Evolutionary conservation across 1,140 invertebrate species (phyloP), one percentile per base, ranked within the genome.

Genomic region (Drosophila truncata): DNA sequence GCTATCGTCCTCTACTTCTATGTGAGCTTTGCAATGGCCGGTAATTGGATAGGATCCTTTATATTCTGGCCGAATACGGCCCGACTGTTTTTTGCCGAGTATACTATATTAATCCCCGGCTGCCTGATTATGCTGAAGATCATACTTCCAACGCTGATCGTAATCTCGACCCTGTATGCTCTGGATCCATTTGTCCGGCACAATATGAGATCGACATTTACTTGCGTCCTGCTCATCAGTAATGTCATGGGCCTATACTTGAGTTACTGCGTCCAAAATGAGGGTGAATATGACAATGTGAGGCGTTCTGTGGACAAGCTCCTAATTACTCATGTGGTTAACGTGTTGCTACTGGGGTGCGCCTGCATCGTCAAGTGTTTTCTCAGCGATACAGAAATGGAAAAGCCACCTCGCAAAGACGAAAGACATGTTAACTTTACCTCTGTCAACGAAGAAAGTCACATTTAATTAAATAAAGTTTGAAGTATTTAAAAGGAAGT

Each of bases 11-110:
- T 97, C 63, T 97, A 97, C 64, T 96, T 97, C 42, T 94, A 97
- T 58, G 87, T 96, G 66, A 96, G 97, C 23, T 99, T 99, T 92
- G 99, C 99, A 93, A 98, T 98, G 11, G 98, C 97, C 18, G 98
- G 98, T 25, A 99, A 99, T 92, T 97, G 99, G 92, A 97, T 98
- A 9, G 98, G 11, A 2, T 20, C 18, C 4, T 44, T 44, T 44
- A 44, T 44, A 4, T 44, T 44, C 97, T 63, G 92, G 2, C 18
- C 98, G 3, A 95, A 95, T 74, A 97, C 97, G 94, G 96, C 98
- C 14, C 95, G 96, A 59, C 96, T 97, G 80, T 99, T 99, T 90
- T 93, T 99, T 1, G 97, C 97, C 3, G 95, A 98, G 2, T 99
- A 98, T 92, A 96, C 96, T 63, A 97, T 98, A 1, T 98, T 97